phyloP scores from a whole-genome alignment of 2,113 vertebrate species.

The Callithrix jacchus region DNA sequence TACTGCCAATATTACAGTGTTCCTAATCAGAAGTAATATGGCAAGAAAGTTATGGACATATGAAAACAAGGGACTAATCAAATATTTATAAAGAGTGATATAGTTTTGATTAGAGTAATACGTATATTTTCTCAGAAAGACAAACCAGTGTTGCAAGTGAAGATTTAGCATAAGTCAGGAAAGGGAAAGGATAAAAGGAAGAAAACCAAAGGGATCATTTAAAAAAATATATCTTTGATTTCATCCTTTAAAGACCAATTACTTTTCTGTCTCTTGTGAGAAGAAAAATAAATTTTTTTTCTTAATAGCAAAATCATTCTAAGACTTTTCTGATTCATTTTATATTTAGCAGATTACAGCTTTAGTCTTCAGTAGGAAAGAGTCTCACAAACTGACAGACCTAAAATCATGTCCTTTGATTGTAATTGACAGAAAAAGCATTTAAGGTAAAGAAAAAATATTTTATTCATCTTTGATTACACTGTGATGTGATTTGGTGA shows the following conservation, averaged over 20 bases:
- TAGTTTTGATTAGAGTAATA: slow-evolving; percentile 81
- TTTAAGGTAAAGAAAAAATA: slow-evolving; percentile 90
- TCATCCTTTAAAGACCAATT: slow-evolving; percentile 89
- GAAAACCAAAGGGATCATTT: slow-evolving; percentile 81
- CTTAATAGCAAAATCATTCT: slow-evolving; percentile 89
- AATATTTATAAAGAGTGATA: slow-evolving; percentile 80
- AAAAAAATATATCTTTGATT: slow-evolving; percentile 83
- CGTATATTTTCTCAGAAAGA: slow-evolving; percentile 71
- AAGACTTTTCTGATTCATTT: slow-evolving; percentile 89
- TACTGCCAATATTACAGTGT: slow-evolving; percentile 76
- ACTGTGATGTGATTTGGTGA: slow-evolving; percentile 91
- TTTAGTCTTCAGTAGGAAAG: slow-evolving; percentile 89
- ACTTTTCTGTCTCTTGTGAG: slow-evolving; percentile 86
- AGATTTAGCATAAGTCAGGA: slow-evolving; percentile 67
- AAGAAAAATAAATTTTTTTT: slow-evolving; percentile 82
- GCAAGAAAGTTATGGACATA: slow-evolving; percentile 71
- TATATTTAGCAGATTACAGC: slow-evolving; percentile 90
- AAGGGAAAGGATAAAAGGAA: slow-evolving; percentile 66
- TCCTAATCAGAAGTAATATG: slow-evolving; percentile 69
- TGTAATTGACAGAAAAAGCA: slow-evolving; percentile 93
- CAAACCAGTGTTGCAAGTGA: slow-evolving; percentile 49
- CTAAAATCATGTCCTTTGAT: slow-evolving; percentile 93
- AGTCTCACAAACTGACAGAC: slow-evolving; percentile 85
- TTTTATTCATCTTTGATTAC: slow-evolving; percentile 93
- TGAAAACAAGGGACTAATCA: slow-evolving; percentile 77